phyloP scores from a whole-genome alignment of 1,140 invertebrate species.

The Hetaerina americana region DNA sequence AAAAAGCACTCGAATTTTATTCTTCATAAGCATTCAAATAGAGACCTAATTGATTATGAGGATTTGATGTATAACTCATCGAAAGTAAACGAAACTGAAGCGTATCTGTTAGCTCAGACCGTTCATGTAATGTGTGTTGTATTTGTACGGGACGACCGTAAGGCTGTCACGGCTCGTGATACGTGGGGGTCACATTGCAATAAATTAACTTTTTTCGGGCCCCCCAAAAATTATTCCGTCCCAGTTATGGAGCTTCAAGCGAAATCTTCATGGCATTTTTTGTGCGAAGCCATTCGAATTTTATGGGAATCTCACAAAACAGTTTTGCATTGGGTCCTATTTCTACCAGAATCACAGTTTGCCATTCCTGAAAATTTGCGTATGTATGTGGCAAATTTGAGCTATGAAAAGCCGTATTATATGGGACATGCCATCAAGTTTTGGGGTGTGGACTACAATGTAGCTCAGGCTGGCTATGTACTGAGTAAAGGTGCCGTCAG shows the following conservation, averaged over 20 bases:
- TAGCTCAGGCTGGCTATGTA: constrained; percentile 36
- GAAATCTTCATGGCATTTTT: constrained; percentile 17
- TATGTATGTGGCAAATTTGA: constrained; percentile 28
- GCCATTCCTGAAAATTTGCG: constrained; percentile 35
- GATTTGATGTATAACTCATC: neutral
- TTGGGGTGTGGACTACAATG: constrained; percentile 36
- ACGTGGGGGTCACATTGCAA: neutral
- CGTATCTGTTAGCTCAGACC: neutral
- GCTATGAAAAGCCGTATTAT: constrained; percentile 30
- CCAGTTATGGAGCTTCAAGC: neutral
- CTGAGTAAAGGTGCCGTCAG: constrained; percentile 29
- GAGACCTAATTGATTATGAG: neutral
- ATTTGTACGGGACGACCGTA: neutral
- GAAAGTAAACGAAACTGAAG: neutral
- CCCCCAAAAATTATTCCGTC: neutral
- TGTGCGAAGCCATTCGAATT: constrained; percentile 14
- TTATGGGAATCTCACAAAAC: constrained; percentile 1
- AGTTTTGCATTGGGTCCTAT: constrained; percentile 30
- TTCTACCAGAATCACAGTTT: constrained; percentile 35
- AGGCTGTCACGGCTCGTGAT: neutral
- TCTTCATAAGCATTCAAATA: neutral
- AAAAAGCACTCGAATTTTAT: neutral
- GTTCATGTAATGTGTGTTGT: neutral
- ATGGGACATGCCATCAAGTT: constrained; percentile 33
- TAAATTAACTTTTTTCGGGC: neutral